Conservation (phyloP, 2,113 vertebrate genomes). For the Nothoprocta perdicaria region DNA sequence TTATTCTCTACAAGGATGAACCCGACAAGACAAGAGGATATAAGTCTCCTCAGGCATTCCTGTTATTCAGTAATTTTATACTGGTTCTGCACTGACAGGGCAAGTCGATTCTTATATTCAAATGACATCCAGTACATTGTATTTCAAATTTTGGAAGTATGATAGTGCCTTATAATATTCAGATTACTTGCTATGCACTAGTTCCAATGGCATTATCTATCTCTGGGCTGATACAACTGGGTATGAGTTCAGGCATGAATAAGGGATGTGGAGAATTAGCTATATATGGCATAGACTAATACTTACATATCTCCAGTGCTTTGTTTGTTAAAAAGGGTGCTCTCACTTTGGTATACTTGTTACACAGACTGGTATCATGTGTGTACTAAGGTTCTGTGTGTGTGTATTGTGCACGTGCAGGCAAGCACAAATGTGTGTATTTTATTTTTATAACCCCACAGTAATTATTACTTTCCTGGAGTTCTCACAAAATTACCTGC, state of each 20-base stretch:
- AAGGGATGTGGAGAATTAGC: background rate
- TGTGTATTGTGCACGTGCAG: no score
- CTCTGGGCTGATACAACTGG: background rate
- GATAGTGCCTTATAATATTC: background rate
- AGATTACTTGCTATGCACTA: background rate
- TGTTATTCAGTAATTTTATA: background rate
- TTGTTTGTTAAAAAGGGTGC: background rate
- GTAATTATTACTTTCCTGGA: background rate
- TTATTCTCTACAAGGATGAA: background rate
- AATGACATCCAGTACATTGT: background rate
- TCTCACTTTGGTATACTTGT: background rate
- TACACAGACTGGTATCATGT: background rate
- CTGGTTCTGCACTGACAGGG: background rate
- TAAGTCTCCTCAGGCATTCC: background rate
- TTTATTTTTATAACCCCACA: background rate
- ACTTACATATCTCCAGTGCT: background rate
- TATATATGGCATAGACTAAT: background rate
- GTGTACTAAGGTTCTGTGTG: background rate
- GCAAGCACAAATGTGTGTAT: background rate
- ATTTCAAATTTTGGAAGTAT: conserved; percentile 1
- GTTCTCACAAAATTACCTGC: background rate
- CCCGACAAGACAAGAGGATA: background rate
- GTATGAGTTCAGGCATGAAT: background rate
- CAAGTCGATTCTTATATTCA: background rate
- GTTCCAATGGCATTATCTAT: background rate